A percentile compares a stretch with the other conserved stretches of the same genome.
Conservation (phyloP, 2,113 vertebrate genomes). For the Tautogolabrus adspersus region DNA sequence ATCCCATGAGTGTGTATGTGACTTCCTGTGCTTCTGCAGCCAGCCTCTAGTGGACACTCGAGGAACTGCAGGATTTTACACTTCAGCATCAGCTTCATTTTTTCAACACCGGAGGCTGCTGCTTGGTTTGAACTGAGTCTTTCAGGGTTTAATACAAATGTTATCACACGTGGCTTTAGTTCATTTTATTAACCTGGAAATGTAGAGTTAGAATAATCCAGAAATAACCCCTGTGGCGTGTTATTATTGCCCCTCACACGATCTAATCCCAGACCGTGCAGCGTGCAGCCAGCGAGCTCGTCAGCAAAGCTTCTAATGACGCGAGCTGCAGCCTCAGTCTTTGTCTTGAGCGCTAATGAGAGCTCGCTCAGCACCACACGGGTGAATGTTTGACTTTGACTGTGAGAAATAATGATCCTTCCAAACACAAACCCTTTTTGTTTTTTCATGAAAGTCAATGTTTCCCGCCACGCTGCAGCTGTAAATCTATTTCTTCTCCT, state of each 20-base stretch:
- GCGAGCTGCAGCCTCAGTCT: background rate
- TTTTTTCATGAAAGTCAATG: background rate
- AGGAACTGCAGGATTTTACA: too few species aligned
- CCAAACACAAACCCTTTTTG: background rate
- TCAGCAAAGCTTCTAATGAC: background rate
- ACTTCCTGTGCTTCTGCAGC: too few species aligned
- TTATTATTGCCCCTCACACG: background rate
- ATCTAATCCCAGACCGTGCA: background rate
- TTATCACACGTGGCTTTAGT: too few species aligned
- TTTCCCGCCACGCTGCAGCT: background rate
- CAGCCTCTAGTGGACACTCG: too few species aligned
- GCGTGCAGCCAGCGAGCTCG: background rate
- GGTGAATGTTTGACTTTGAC: background rate
- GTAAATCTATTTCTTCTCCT: constrained; percentile 15
- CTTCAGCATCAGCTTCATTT: too few species aligned
- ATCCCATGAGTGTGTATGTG: too few species aligned
- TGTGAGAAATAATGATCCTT: background rate
- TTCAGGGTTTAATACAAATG: too few species aligned
- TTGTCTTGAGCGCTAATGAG: background rate
- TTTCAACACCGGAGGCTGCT: too few species aligned
- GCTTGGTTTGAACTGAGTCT: too few species aligned
- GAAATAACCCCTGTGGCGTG: background rate
- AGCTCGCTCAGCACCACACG: background rate
- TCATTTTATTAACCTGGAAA: too few species aligned
- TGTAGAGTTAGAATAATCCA: too few species aligned